Evolutionary conservation across 2,113 vertebrate species (phyloP), one percentile per base, ranked within the genome.

Genomic region (Gulo gulo): DNA sequence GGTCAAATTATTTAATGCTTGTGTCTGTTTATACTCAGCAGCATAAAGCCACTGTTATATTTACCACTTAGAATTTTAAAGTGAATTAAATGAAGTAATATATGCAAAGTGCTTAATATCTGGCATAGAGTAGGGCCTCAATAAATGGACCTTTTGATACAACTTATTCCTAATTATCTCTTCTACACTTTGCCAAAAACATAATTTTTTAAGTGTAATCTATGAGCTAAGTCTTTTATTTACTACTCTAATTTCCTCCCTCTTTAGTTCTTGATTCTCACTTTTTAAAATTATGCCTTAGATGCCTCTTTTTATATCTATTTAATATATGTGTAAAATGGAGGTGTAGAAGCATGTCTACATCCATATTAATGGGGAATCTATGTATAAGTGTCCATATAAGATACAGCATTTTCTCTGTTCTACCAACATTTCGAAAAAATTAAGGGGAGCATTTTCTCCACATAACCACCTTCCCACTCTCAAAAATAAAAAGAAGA

Each of bases 401-500:
- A 76, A 57, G 20, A 93, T n/a, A 79, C 3, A 71, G 29, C 31
- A 69, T 45, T 96, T 91, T 88, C 73, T 90, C 50, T n/a, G 57
- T 29, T 74, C 34, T 94, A 87, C 21, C 61, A 93, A 79, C 20
- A 94, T 74, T 90, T 83, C 83, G 11, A 79, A 36, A 94, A 80
- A 96, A 94, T 50, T 71, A 96, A 90, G 14, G 16, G 31, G 7
- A 80, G 6, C 4, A 15, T 63, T 69, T 95, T 93, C 57, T 93
- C 65, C n/a, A 85, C 12, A 59, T 71, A 63, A 29, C 29, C 15
- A 84, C 26, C 59, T 47, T 45, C 52, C n/a, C 57, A 87, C 14
- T 88, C 45, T 52, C 67, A 94, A 91, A 96, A 91, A 20, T 24
- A 74, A 74, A 97, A 86, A 36, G 10, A 63, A 92, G 93, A 74